Conservation (phyloP, 2,113 vertebrate genomes). For the Petrocephalus microphthalmus region DNA sequence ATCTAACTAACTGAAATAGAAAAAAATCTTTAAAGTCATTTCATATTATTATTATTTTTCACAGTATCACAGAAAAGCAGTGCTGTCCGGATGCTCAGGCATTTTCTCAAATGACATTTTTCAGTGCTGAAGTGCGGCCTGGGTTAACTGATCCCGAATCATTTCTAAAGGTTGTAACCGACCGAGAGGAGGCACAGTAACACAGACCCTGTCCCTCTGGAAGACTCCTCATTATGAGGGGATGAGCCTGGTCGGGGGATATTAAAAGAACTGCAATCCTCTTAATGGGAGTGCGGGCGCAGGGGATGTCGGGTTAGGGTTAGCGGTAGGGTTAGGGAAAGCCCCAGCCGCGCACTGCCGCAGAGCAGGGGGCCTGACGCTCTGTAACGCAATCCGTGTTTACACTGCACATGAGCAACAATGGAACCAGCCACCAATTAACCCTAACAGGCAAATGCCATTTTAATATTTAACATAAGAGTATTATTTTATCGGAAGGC, state of each 20-base stretch:
- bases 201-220: neutral
- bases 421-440: neutral
- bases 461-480: neutral
- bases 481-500: neutral
- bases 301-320: slow-evolving; percentile 4
- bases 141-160: neutral
- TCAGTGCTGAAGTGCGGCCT: neutral
- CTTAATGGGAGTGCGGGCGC: slow-evolving; percentile 53
- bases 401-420: neutral
- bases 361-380: slow-evolving; percentile 1
- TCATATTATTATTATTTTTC: neutral
- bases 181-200: neutral
- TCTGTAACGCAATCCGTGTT: neutral
- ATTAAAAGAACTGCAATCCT: slow-evolving; percentile 81
- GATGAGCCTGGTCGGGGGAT: slow-evolving; percentile 48
- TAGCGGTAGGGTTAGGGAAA: slow-evolving; percentile 18
- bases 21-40: neutral
- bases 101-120: neutral
- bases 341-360: neutral
- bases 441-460: neutral
- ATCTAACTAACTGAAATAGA: too few relatives aligned
- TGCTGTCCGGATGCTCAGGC: neutral
- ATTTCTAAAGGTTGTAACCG: neutral
- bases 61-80: neutral
- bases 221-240: slow-evolving; percentile 21